These are phyloP conservation scores for Hybos culiciformis DNA, from an alignment of 2,888 invertebrate genomes.

Conservation along the genomic window DNA sequence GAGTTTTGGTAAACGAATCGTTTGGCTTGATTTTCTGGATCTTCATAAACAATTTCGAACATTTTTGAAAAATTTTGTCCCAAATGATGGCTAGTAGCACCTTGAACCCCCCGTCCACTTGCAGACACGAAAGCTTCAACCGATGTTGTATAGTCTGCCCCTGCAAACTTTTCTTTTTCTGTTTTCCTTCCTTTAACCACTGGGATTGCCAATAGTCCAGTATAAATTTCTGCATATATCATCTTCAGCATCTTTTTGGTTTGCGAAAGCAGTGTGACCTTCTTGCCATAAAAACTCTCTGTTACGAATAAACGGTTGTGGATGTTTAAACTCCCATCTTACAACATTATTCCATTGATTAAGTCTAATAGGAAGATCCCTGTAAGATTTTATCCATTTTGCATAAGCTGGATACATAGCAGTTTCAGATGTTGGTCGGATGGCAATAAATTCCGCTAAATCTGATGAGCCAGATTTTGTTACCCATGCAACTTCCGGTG, in stretches of 20 bases:
- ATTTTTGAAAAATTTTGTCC: constrained; percentile 99
- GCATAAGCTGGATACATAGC: constrained; percentile 99
- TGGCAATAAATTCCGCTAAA: constrained; percentile 92
- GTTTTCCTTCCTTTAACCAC: constrained; percentile 93
- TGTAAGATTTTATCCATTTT: constrained; percentile 94
- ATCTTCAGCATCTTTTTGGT: constrained; percentile 66
- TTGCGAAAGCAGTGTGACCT: constrained; percentile 91
- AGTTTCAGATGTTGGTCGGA: constrained; percentile 97
- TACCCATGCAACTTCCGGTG: constrained; percentile 82
- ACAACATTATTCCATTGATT: constrained; percentile 99
- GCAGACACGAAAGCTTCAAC: constrained; percentile 92
- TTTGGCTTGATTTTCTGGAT: constrained; percentile 80
- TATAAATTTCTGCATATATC: constrained; percentile 92
- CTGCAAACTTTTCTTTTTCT: constrained; percentile 98
- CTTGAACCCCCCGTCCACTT: constrained; percentile 89
- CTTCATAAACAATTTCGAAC: constrained; percentile 94
- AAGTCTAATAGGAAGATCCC: constrained; percentile 88
- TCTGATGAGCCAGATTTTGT: constrained; percentile 93
- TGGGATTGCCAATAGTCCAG: constrained; percentile 82
- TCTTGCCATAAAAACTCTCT: constrained; percentile 99
- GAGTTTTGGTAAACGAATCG: constrained; percentile 92
- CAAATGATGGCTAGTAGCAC: constrained; percentile 94
- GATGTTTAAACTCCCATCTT: constrained; percentile 99
- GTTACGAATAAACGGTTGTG: constrained; percentile 94
- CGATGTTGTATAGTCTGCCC: constrained; percentile 92